phyloP scores from a whole-genome alignment of 2,888 invertebrate species.

The Microchrysa polita region DNA sequence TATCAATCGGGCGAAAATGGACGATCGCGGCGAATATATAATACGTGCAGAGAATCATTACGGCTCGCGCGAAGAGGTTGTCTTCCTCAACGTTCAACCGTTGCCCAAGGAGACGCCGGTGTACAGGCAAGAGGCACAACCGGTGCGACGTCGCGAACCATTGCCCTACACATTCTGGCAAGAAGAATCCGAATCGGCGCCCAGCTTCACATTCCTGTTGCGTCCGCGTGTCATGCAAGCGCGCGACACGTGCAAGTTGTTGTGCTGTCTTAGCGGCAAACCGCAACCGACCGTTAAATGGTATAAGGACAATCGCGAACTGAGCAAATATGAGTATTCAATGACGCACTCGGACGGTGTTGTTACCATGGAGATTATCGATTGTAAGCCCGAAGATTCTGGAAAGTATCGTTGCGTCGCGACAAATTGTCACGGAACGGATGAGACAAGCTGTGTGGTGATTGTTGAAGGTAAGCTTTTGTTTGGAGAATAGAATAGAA shows the following conservation, averaged over 20 bases:
- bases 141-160: slow-evolving; percentile 81
- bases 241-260: slow-evolving; percentile 95
- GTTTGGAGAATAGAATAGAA: no score
- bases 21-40: slow-evolving; percentile 97
- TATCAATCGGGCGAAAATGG: slow-evolving; percentile 93
- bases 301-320: slow-evolving; percentile 92
- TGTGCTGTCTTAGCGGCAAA: slow-evolving; percentile 95
- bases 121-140: slow-evolving; percentile 73
- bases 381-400: slow-evolving; percentile 93
- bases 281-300: slow-evolving; percentile 93
- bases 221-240: slow-evolving; percentile 98
- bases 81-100: slow-evolving; percentile 95
- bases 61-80: slow-evolving; percentile 94
- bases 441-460: slow-evolving; percentile 94
- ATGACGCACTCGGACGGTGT: slow-evolving; percentile 95
- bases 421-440: slow-evolving; percentile 91
- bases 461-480: slow-evolving; percentile 86
- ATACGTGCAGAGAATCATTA: slow-evolving; percentile 97
- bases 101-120: slow-evolving; percentile 62
- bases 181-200: slow-evolving; percentile 92
- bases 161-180: slow-evolving; percentile 90
- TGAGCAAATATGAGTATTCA: slow-evolving; percentile 89
- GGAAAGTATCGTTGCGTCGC: slow-evolving; percentile 96
- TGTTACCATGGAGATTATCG: slow-evolving; percentile 94
- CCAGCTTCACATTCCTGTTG: slow-evolving; percentile 97